phyloP scores from a whole-genome alignment of 1,140 invertebrate genomes.

The Palaemon carinicauda region DNA sequence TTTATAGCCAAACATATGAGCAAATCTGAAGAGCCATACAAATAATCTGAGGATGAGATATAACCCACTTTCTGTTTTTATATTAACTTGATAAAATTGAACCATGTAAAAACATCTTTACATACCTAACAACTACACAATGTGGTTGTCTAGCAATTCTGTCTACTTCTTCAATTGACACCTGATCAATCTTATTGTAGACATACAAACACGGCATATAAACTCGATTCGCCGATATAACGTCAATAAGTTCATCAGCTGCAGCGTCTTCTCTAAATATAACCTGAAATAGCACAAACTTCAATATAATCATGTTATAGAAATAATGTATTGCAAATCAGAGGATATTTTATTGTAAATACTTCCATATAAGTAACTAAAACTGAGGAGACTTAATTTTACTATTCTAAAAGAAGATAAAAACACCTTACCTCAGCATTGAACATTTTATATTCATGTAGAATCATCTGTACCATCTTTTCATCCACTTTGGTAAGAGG shows the following conservation, averaged over 20 bases:
- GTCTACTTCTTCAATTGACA: constrained; percentile 98
- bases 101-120: too few relatives aligned
- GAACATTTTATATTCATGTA: constrained; percentile 99
- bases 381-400: too few relatives aligned
- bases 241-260: constrained; percentile 97
- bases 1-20: too few relatives aligned
- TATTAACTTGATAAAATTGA: too few relatives aligned
- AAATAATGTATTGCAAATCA: too few relatives aligned
- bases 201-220: constrained; percentile 98
- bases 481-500: constrained; percentile 93
- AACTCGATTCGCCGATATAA: constrained; percentile 96
- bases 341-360: too few relatives aligned
- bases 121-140: constrained; percentile 92
- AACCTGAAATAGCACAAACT: constrained; percentile 63
- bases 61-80: too few relatives aligned
- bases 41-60: too few relatives aligned
- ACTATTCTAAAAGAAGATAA: background rate
- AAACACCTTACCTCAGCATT: constrained; percentile 84
- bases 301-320: too few relatives aligned
- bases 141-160: constrained; percentile 88
- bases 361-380: too few relatives aligned
- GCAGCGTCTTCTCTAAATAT: constrained; percentile 96
- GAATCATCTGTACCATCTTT: constrained; percentile 97
- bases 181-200: constrained; percentile 99
- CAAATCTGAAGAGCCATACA: too few relatives aligned